Conservation (phyloP, 2,888 invertebrate species). For the Subacronicta megacephala region DNA sequence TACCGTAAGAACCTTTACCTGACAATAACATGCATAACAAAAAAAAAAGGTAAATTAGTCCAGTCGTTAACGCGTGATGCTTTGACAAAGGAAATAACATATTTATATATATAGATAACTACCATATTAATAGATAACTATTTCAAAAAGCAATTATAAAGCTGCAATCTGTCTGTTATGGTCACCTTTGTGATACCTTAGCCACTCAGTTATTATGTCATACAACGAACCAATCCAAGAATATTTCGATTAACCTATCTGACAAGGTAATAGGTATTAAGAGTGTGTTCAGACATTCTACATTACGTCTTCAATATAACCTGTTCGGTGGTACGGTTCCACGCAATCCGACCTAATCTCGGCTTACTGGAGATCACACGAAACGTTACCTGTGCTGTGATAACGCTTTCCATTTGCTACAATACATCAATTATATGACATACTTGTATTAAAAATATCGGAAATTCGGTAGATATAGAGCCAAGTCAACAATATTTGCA, state of each 20-base stretch:
- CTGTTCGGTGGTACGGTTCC: constrained; percentile 66
- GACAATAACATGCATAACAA: no score
- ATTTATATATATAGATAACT: no score
- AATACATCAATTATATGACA: constrained; percentile 56
- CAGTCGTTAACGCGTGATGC: no score
- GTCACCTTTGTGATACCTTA: no score
- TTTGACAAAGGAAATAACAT: no score
- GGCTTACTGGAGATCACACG: constrained; percentile 81
- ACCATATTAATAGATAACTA: no score
- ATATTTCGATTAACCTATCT: constrained; percentile 54
- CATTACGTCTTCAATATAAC: constrained; percentile 67
- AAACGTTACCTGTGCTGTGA: constrained; percentile 77
- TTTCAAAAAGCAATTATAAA: no score
- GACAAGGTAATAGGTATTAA: constrained; percentile 65
- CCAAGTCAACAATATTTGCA: neutral
- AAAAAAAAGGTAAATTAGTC: no score
- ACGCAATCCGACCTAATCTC: constrained; percentile 81
- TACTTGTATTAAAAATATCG: constrained; percentile 26
- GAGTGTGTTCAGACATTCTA: constrained; percentile 58
- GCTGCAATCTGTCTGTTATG: no score
- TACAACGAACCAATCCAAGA: constrained; percentile 1
- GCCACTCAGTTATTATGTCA: no score
- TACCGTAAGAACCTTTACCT: no score
- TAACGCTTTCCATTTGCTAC: constrained; percentile 74
- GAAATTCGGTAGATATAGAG: constrained; percentile 1